Evolutionary conservation across 1,140 invertebrate genomes (phyloP).

Genomic region (Pomacea maculata): DNA sequence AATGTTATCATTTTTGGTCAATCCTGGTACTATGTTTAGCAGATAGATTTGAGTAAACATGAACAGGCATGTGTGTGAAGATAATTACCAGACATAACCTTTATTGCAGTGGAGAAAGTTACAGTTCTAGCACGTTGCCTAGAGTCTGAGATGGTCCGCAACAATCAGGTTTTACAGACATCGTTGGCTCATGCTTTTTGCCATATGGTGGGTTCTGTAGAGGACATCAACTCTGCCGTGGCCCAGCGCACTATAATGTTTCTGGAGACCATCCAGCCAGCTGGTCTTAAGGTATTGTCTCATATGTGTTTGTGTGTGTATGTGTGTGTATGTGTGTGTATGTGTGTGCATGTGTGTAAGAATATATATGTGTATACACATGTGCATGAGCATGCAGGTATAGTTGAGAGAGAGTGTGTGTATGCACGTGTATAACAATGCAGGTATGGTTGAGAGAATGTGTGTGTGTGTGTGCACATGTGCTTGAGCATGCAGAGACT

Average conservation of each 20-base stretch:
- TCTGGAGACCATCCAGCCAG: conserved; percentile 86
- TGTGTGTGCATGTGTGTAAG: no score
- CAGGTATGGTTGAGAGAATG: no score
- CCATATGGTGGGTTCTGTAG: conserved; percentile 93
- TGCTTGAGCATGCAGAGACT: no score
- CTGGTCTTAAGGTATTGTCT: conserved; percentile 44
- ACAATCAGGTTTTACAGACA: conserved; percentile 87
- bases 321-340: no score
- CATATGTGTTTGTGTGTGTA: no score
- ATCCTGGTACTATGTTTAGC: neutral
- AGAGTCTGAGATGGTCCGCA: conserved; percentile 85
- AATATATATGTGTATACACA: no score
- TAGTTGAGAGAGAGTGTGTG: no score
- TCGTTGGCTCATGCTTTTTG: conserved; percentile 96
- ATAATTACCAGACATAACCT: neutral
- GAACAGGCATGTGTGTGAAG: neutral
- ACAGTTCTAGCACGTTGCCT: conserved; percentile 92
- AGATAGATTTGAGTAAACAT: neutral
- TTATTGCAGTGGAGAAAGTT: conserved; percentile 83
- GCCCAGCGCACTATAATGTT: conserved; percentile 92
- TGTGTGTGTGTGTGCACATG: no score
- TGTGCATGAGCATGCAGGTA: no score
- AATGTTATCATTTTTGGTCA: conserved; percentile 6
- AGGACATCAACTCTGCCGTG: conserved; percentile 94
- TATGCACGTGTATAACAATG: no score